phyloP scores from a whole-genome alignment of 2,888 invertebrate species.

The Microchrysa polita region DNA sequence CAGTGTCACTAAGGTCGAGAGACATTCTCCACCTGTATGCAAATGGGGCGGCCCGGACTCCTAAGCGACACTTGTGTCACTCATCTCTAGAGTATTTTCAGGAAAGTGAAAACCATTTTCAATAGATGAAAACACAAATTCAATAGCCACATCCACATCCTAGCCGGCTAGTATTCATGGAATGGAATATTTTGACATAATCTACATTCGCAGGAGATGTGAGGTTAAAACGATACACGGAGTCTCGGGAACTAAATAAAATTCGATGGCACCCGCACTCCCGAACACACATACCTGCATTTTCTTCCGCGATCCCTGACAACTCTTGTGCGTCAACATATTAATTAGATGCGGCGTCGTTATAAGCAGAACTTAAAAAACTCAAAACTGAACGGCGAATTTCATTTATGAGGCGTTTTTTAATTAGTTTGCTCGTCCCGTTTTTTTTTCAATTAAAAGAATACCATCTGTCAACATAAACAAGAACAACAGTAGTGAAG shows the following conservation, averaged over 20 bases:
- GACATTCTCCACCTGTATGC: too few relatives aligned
- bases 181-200: neutral
- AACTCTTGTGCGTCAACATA: conserved; percentile 66
- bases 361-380: conserved; percentile 53
- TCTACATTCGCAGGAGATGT: neutral
- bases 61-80: too few relatives aligned
- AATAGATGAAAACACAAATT: too few relatives aligned
- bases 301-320: conserved; percentile 64
- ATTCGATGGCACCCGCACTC: conserved; percentile 2
- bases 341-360: conserved; percentile 47
- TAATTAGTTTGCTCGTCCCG: conserved; percentile 12
- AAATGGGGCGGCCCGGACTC: too few relatives aligned
- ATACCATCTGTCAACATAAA: conserved; percentile 53
- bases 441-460: conserved; percentile 35
- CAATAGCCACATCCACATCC: too few relatives aligned
- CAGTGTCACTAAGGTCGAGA: too few relatives aligned
- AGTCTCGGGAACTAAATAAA: conserved; percentile 2
- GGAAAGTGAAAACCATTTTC: too few relatives aligned
- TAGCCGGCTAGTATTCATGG: neutral
- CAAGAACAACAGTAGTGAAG: conserved; percentile 49
- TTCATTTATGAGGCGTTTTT: conserved; percentile 37
- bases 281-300: conserved; percentile 66
- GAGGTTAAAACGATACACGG: neutral
- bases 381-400: conserved; percentile 45
- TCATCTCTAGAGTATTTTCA: too few relatives aligned